Evolutionary conservation across 1,140 invertebrate genomes (phyloP).

Genomic region (Littorina saxatilis): DNA sequence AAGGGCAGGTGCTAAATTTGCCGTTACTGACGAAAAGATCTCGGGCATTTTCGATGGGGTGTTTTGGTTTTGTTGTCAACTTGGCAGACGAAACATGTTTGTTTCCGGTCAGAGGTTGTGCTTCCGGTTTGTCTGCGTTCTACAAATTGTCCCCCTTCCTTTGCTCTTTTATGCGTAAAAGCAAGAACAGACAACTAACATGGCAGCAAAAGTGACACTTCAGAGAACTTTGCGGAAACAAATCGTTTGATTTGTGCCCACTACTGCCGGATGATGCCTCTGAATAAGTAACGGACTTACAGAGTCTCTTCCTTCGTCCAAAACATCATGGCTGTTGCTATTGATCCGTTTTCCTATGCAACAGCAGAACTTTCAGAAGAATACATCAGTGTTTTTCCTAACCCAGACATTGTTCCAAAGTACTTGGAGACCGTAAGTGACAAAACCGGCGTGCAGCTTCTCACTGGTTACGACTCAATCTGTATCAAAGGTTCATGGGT

Average conservation of each 20-base stretch:
- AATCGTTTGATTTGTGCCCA: too few relatives aligned
- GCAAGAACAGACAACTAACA: not conserved
- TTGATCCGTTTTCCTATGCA: conserved; percentile 39
- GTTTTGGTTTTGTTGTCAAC: not conserved
- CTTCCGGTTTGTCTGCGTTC: not conserved
- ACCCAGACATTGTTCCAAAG: conserved; percentile 38
- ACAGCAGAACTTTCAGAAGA: conserved; percentile 44
- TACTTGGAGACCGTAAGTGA: conserved; percentile 38
- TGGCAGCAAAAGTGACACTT: not conserved
- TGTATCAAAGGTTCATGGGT: conserved; percentile 44
- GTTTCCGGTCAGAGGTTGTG: conserved; percentile 5
- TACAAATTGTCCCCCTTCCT: not conserved
- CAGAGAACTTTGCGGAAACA: not conserved
- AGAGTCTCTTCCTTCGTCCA: too few relatives aligned
- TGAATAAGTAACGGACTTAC: too few relatives aligned
- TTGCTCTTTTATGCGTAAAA: not conserved
- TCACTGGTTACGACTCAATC: conserved; percentile 22
- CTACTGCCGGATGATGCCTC: too few relatives aligned
- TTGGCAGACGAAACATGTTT: not conserved
- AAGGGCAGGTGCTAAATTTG: conserved; percentile 42
- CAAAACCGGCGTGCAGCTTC: conserved; percentile 38
- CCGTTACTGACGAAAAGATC: conserved; percentile 45
- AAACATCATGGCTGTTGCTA: conserved; percentile 9
- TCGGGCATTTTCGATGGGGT: conserved; percentile 27
- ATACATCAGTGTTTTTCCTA: conserved; percentile 37